Base-by-base conservation (phyloP, 2,888 invertebrate species). In the Entomobrya proxima region DNA sequence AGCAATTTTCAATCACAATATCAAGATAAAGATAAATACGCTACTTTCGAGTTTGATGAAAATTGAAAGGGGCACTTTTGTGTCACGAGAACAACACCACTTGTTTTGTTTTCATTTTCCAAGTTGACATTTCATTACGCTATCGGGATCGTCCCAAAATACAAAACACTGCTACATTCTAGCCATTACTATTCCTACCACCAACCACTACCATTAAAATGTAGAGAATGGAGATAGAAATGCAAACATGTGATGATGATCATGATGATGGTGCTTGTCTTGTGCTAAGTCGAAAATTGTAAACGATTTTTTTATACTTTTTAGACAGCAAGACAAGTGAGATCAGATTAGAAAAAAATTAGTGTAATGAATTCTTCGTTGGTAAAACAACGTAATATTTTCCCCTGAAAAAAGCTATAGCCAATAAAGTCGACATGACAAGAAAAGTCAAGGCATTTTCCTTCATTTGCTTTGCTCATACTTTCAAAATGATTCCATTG, bases 41-140 rank as follows among this genome's bases (percentile, higher is more conserved):
- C 44, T 1, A 30, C 24, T 27, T 58, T 30, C 30, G 15, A 44
- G 69, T 13, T 58, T 58, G 64, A 69, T 13, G 69, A 13, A 44
- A 69, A 69, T 69, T 44, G 30, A 69, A 44, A 44, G 6, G 27
- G 27, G 27, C 69, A 69, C 15, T 69, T 69, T 35, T 69, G 69
- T 69, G 69, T 44, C 69, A 69, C 27, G 44, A 69, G 69, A 69
- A 44, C 30, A 61, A 21, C 35, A 67, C 24, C 44, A 27, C 44
- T 69, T 69, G 27, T 69, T 40, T 40, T 40, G 67, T 40, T 69
- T 69, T 69, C 69, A 40, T 69, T 27, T 69, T 69, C 40, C 15
- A 27, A 24, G 40, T 44, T 69, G 69, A 69, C 44, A 27, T 52
- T 18, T 44, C 44, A 44, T 69, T 27, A 9, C 58, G 11, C 2